Evolutionary conservation across 2,797 vertebrate genomes (phyloP).

Genomic region (Periophthalmus magnuspinnatus): DNA sequence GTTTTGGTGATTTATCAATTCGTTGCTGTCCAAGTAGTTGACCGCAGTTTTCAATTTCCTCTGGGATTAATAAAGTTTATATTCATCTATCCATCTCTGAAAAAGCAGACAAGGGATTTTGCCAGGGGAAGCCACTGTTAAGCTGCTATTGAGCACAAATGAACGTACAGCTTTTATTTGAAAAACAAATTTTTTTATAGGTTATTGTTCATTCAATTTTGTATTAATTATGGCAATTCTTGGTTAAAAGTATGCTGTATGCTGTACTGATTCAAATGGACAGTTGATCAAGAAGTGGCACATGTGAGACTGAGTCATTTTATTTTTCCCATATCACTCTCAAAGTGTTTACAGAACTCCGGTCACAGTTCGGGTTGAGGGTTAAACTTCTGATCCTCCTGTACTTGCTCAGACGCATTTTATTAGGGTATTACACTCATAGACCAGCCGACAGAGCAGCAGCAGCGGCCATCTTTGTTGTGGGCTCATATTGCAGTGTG

Average conservation of each 20-base stretch:
- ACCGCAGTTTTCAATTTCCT: too few species aligned
- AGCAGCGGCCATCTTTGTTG: slow-evolving; percentile 8
- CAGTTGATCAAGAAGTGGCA: not conserved
- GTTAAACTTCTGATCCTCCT: not conserved
- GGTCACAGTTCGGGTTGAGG: too few species aligned
- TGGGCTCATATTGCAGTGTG: slow-evolving; percentile 54
- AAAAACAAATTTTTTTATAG: not conserved
- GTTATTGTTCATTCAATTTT: too few species aligned
- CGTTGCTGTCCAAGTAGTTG: too few species aligned
- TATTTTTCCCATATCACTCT: not conserved
- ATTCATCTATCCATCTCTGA: not conserved
- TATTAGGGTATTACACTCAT: not conserved
- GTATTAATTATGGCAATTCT: not conserved
- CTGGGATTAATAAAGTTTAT: not conserved
- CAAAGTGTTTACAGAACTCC: not conserved
- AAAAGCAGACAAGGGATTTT: not conserved
- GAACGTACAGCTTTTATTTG: not conserved
- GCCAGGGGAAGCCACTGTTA: not conserved
- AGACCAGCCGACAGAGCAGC: not conserved
- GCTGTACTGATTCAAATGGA: not conserved
- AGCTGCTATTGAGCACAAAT: not conserved
- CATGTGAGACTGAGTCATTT: not conserved
- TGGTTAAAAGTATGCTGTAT: not conserved
- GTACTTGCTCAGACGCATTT: not conserved
- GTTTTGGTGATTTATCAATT: too few species aligned